A percentile compares a stretch with the other conserved stretches of the same genome.
Conservation (phyloP, 2,113 vertebrate species). For the Rhinolophus ferrumequinum region DNA sequence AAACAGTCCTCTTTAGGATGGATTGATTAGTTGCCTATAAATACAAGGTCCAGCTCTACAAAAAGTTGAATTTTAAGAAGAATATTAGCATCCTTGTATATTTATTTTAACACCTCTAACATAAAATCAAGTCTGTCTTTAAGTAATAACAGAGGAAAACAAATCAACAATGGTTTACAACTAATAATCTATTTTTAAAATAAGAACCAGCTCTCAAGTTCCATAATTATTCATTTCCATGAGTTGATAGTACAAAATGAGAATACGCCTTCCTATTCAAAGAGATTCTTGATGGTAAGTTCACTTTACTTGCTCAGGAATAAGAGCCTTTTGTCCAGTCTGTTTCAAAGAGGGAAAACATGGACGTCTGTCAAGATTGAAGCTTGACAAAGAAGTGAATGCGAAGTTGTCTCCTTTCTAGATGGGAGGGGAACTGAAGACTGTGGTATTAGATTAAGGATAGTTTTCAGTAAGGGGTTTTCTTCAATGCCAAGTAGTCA, state of each 20-base stretch:
- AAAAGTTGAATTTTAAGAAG: neutral
- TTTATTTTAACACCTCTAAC: slow-evolving; percentile 17
- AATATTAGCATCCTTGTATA: neutral
- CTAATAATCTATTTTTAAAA: slow-evolving; percentile 27
- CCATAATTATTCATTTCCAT: neutral
- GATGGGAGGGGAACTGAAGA: neutral
- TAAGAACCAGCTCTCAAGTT: neutral
- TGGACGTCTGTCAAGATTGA: neutral
- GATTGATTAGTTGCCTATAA: neutral
- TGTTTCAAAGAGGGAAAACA: slow-evolving; percentile 34
- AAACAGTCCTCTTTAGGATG: neutral
- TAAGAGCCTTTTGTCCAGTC: neutral
- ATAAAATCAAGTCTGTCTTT: slow-evolving; percentile 27
- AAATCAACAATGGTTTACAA: slow-evolving; percentile 5
- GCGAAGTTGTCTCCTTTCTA: neutral
- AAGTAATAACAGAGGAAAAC: slow-evolving; percentile 29
- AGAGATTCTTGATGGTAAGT: neutral
- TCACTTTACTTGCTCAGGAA: neutral
- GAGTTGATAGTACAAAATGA: slow-evolving; percentile 30
- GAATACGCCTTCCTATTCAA: slow-evolving; percentile 17
- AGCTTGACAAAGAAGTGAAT: neutral
- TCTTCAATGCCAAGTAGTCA: neutral
- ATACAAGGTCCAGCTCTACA: neutral
- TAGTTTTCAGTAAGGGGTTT: neutral
- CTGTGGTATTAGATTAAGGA: neutral